Conservation (phyloP, 2,888 invertebrate genomes). For the Tiphia femorata region DNA sequence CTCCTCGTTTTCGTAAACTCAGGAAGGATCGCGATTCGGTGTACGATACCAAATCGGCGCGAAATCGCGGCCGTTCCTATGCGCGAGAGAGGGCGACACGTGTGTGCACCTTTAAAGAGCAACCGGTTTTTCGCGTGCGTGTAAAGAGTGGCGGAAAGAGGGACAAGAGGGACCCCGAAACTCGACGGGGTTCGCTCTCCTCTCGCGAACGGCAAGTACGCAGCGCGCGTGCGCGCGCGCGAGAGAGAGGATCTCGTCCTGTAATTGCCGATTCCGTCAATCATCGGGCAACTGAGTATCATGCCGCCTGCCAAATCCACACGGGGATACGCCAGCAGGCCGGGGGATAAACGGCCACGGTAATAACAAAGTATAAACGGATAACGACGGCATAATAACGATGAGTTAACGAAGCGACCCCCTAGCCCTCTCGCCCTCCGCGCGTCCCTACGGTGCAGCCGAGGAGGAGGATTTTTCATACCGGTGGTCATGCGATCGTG, state of each 20-base stretch:
- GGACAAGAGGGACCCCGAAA: conserved; percentile 13
- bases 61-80: conserved; percentile 36
- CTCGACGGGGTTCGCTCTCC: too few species aligned
- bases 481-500: conserved; percentile 29
- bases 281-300: conserved; percentile 30
- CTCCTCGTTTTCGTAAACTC: conserved; percentile 14
- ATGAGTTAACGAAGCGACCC: conserved; percentile 36
- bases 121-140: conserved; percentile 56
- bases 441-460: background rate
- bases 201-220: background rate
- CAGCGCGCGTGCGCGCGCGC: conserved; percentile 32
- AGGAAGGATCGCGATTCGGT: conserved; percentile 23
- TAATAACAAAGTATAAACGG: conserved; percentile 44
- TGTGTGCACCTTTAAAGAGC: conserved; percentile 53
- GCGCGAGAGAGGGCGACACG: conserved; percentile 36
- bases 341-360: conserved; percentile 9
- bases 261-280: conserved; percentile 49
- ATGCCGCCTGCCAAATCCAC: conserved; percentile 26
- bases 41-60: conserved; percentile 25
- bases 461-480: conserved; percentile 13
- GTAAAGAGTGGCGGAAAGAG: conserved; percentile 32
- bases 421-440: too few species aligned
- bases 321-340: conserved; percentile 24
- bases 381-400: conserved; percentile 41
- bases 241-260: conserved; percentile 38